Evolutionary conservation across 1,140 invertebrate genomes (phyloP), one percentile per base, ranked within the genome.

Genomic region (Bombyx mandarina): DNA sequence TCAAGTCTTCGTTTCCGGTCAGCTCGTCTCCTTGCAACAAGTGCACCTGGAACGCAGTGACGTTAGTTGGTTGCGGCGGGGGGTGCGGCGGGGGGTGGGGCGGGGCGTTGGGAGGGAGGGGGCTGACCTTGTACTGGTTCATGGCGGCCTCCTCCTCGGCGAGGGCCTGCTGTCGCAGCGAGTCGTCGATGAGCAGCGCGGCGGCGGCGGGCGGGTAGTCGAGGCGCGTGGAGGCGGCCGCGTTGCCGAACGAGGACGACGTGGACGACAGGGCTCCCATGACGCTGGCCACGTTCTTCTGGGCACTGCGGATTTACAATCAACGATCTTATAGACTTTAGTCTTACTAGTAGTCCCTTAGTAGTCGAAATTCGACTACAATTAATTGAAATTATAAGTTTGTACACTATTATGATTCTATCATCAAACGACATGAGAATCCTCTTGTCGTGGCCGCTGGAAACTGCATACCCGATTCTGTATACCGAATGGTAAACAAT

Each of bases 131-230:
- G 74, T 98, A 96, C 79, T 98, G 95, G 88, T 96, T 97, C 90
- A 99, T 94, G 44, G 94, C 94, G 43, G 96, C 95, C 84, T 98
- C 96, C 88, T 99, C 97, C 82, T 99, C 97, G 51, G 97, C 97
- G 43, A 99, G 88, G 44, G 94, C 95, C 80, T 96, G 93, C 70
- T 95, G 93, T 73, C 94, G 94, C 3, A 97, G 87, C 57, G 92
- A 92, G 69, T 98, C 97, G 69, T 97, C 95, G 62, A 96, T 94
- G 44, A 86, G 69, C 3, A 73, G 65, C n/a, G 66, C 58, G 8
- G 66, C 66, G 71, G 93, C 93, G 76, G 93, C 94, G 52, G 91
- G 89, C 61, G 90, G 90, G 56, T 84, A 77, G 71, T 94, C 93
- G 50, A 93, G 91, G 46, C 92, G 89, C n/a, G 91, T 91, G 52